Percentiles rank a stretch among this genome's conserved stretches.
Evolutionary conservation across 2,888 invertebrate species (phyloP).

Genomic region (Zygaena filipendulae): DNA sequence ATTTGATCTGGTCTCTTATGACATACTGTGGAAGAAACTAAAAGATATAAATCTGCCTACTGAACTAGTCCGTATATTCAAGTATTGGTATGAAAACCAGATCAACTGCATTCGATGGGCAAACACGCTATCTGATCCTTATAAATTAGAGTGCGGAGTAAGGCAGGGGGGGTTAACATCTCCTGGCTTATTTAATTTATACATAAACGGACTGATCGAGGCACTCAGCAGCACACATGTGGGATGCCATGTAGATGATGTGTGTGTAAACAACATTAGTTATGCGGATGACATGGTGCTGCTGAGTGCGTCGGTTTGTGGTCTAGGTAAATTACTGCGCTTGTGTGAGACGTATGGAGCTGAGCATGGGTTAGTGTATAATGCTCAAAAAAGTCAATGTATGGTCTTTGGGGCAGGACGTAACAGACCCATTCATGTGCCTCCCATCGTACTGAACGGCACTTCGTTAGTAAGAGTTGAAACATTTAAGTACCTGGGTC

Average conservation of each 20-base stretch:
- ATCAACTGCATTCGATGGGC: slow-evolving; percentile 2
- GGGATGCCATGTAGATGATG: slow-evolving; percentile 3
- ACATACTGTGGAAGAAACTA: slow-evolving; percentile 1
- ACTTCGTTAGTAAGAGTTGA: too few species aligned
- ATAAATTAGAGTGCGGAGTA: slow-evolving; percentile 4
- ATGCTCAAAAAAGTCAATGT: too few species aligned
- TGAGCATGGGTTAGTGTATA: not conserved
- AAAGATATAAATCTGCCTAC: not conserved
- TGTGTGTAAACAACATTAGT: slow-evolving; percentile 4
- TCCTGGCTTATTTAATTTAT: slow-evolving; percentile 6
- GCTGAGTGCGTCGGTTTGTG: not conserved
- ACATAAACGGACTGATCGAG: slow-evolving; percentile 5
- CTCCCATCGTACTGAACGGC: too few species aligned
- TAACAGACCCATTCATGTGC: too few species aligned
- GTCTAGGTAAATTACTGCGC: not conserved
- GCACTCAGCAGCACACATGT: slow-evolving; percentile 4
- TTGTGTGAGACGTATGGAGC: not conserved
- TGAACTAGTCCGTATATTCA: not conserved
- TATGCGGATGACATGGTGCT: slow-evolving; percentile 1
- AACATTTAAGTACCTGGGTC: too few species aligned
- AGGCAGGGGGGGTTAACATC: slow-evolving; percentile 1
- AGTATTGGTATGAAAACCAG: slow-evolving; percentile 5
- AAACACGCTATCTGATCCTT: slow-evolving; percentile 1
- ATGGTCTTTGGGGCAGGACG: too few species aligned
- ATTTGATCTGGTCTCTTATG: slow-evolving; percentile 1